These are phyloP conservation scores for Acleris emargana DNA, from an alignment of 2,888 invertebrate genomes.

Conservation along the genomic window DNA sequence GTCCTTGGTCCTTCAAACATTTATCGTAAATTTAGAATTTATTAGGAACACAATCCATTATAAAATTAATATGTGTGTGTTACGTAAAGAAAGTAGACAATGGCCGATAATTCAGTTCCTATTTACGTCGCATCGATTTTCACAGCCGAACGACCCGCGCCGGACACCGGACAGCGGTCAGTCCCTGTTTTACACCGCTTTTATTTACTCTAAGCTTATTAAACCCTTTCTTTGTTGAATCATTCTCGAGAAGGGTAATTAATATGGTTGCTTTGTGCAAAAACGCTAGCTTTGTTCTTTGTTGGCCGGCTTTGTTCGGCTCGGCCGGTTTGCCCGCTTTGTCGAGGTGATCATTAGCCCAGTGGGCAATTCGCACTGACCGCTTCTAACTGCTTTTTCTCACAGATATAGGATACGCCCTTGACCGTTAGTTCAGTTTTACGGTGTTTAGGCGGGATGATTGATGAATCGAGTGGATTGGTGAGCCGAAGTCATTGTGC, in stretches of 20 bases:
- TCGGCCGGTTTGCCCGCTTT: constrained; percentile 64
- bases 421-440: constrained; percentile 58
- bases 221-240: constrained; percentile 76
- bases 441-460: constrained; percentile 41
- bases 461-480: constrained; percentile 46
- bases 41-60: no score
- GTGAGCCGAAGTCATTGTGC: not conserved
- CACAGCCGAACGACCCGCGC: constrained; percentile 48
- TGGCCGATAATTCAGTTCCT: constrained; percentile 14
- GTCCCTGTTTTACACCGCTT: constrained; percentile 63
- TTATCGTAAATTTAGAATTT: no score
- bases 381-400: constrained; percentile 62
- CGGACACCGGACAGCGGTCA: constrained; percentile 71
- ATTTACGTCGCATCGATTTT: constrained; percentile 67
- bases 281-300: constrained; percentile 71
- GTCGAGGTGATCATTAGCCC: constrained; percentile 76
- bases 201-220: constrained; percentile 81
- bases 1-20: no score
- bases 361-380: constrained; percentile 76
- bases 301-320: constrained; percentile 62
- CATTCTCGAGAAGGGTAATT: constrained; percentile 76
- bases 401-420: constrained; percentile 57
- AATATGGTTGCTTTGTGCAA: constrained; percentile 78
- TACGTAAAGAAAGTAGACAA: not conserved
- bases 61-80: no score